Evolutionary conservation across 2,797 vertebrate genomes (phyloP), one percentile per base, ranked within the genome.

Genomic region (Mallotus villosus): DNA sequence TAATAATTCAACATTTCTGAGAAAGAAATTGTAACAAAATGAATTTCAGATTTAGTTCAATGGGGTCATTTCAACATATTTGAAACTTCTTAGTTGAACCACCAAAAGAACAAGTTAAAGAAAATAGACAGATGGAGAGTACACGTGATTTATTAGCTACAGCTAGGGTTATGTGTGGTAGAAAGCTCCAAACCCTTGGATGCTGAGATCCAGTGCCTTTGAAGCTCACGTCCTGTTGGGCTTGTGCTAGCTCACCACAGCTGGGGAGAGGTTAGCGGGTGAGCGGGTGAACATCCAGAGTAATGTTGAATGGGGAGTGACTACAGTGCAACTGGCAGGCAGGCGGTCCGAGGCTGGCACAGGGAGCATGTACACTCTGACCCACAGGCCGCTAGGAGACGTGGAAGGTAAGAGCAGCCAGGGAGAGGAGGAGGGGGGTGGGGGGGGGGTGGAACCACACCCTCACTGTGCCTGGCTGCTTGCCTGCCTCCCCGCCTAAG

Each of bases 401-500:
- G 34, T 70, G 61, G 63, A 65, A 68, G 6, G 27, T 58, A 75
- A 69, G 71, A 17, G 71, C 55, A 65, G 27, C 63, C 65, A 65
- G 68, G 46, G 68, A 67, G 62, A 55, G 63, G 67, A 19, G 70
- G 21, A 69, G n/a, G 58, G 58, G 22, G 71, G 21, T 63, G 55
- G 55, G 71, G 49, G 25, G 70, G 51, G 59, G 71, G 73, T 64
- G 79, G 83, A 81, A 89, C 88, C 87, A 87, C 87, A 81, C 86
- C 88, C 86, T 87, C 82, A 25, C 81, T 74, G 76, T 74, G 64
- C 41, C 41, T 46, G 41, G 41, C 41, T 46, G 51, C 51, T n/a
- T 55, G 51, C 51, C 51, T 55, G 51, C 87, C 80, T 71, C 85
- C 88, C 87, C 90, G 87, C 91, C 86, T 85, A 87, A 91, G 90